Base-by-base conservation (phyloP, 1,140 invertebrate species). In the Drosophila cardini region DNA sequence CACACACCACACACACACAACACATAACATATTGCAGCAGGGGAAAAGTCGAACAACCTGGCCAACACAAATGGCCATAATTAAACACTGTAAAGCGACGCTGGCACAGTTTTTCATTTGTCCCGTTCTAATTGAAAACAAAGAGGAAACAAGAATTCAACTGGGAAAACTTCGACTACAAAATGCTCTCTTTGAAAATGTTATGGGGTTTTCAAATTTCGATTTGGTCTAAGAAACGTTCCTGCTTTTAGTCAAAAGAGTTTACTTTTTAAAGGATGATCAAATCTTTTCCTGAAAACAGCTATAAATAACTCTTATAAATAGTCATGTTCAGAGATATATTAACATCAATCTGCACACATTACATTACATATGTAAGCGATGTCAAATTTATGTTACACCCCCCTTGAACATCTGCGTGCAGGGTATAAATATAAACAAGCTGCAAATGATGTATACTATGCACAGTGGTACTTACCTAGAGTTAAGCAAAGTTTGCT, bases 61-160 rank as follows among this genome's bases (percentile, higher is more conserved):
- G 26, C 11, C 65, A 13, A 30, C 58, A 46, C 48, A 73, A 26
- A 40, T 63, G 62, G 56, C 76, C 72, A 78, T 83, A 83, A 83
- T 83, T 83, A 83, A 83, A 82, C 75, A 83, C 61, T 76, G 71
- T 61, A 55, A 63, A 56, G 55, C 73, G 32, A 50, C 61, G 68
- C 34, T 71, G 61, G 78, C 68, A 76, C 69, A 81, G 53, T 81
- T 77, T 77, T 60, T 65, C 67, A 48, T 82, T 74, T 70, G 60
- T 68, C 50, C 34, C 43, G 57, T 72, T 72, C 38, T 76, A 83
- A 79, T 76, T 72, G 67, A 79, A 83, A 83, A 72, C 32, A 38
- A 56, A 38, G 52, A n/a, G 26, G 26, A 36, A 55, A 18, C 32
- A 2, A 38, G 32, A 38, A 6, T 45, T 15, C 43, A 16, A 9